A percentile compares a stretch with the other conserved stretches of the same genome.
Evolutionary conservation across 2,797 vertebrate species (phyloP).

Genomic region (Onychomys torridus): DNA sequence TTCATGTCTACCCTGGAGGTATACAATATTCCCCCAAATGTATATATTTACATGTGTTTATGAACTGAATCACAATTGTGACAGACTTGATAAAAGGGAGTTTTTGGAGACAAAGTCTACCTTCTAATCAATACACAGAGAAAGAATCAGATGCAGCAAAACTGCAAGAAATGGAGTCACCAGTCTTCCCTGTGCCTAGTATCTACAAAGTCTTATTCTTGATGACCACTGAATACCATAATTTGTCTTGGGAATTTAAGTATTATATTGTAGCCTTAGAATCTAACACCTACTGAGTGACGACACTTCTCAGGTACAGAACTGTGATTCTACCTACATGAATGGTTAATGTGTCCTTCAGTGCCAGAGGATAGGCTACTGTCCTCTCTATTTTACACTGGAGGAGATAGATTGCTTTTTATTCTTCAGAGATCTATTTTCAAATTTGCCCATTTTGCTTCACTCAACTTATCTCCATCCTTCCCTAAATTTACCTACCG

Average conservation of each 20-base stretch:
- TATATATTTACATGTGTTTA: background rate
- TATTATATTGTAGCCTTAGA: background rate
- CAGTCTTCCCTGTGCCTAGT: background rate
- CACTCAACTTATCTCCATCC: background rate
- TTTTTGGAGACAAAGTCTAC: constrained; percentile 38
- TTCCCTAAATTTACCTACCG: constrained; percentile 5
- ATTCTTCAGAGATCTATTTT: background rate
- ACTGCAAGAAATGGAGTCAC: background rate
- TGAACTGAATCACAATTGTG: constrained; percentile 34
- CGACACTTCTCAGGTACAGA: background rate
- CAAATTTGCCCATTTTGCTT: background rate
- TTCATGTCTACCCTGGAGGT: constrained; percentile 54
- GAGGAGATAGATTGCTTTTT: background rate
- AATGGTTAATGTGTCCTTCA: background rate
- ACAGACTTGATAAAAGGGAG: constrained; percentile 40
- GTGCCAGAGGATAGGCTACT: background rate
- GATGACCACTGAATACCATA: background rate
- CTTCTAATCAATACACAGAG: background rate
- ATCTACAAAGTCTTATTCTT: constrained; percentile 14
- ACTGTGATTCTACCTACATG: background rate
- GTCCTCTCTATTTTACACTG: background rate
- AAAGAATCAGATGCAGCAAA: background rate
- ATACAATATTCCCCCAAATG: constrained; percentile 33
- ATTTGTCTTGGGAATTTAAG: background rate
- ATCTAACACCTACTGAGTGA: background rate